A percentile compares a stretch with the other conserved stretches of the same genome.
phyloP scores from a whole-genome alignment of 2,113 vertebrate genomes.

The Calidris pygmaea region DNA sequence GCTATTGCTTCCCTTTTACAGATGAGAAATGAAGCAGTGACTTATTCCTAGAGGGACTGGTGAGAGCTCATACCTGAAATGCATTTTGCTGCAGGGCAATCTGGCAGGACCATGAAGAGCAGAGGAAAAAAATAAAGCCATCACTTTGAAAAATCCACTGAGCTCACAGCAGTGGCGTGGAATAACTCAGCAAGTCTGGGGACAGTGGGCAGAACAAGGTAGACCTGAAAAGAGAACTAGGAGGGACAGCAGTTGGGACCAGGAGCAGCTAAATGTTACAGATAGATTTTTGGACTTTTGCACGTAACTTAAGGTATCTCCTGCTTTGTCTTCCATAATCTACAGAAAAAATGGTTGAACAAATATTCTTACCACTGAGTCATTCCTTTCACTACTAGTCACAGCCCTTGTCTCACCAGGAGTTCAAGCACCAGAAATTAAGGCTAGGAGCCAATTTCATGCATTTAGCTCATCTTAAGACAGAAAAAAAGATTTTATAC shows the following conservation, averaged over 20 bases:
- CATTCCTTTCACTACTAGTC: neutral
- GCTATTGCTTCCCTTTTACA: neutral
- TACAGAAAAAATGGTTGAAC: neutral
- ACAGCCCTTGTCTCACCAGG: neutral
- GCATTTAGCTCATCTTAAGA: neutral
- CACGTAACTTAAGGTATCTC: neutral
- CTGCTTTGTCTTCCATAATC: neutral
- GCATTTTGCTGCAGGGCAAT: constrained; percentile 13
- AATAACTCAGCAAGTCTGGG: neutral
- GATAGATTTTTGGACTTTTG: neutral
- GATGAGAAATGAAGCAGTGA: constrained; percentile 15
- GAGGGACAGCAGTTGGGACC: neutral
- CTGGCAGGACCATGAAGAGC: neutral
- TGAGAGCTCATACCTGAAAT: constrained; percentile 3
- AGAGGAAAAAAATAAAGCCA: neutral
- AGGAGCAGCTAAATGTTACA: neutral
- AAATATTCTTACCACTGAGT: neutral
- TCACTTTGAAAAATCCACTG: constrained; percentile 15
- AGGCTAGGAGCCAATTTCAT: neutral
- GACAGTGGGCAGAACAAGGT: neutral
- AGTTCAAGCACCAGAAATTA: neutral
- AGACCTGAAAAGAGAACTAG: neutral
- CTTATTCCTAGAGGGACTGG: constrained; percentile 20
- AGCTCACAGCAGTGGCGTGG: neutral
- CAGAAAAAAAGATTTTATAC: neutral